A percentile compares a stretch with the other conserved stretches of the same genome.
Evolutionary conservation across 2,113 vertebrate species (phyloP).

Genomic region (Tretioscincus oriximinensis): DNA sequence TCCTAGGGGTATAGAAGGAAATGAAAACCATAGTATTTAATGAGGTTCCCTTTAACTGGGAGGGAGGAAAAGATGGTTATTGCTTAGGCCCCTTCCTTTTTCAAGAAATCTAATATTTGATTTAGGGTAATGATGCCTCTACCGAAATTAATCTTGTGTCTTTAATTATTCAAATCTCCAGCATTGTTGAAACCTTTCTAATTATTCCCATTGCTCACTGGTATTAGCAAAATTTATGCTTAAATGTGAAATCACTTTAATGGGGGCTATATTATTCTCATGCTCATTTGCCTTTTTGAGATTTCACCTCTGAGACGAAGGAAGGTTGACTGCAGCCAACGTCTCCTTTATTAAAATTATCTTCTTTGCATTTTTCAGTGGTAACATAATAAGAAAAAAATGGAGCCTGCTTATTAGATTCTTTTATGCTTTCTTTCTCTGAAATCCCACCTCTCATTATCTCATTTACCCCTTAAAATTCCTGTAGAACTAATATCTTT

Average conservation of each 20-base stretch:
- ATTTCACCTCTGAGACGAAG: slow-evolving; percentile 67
- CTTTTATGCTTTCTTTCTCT: slow-evolving; percentile 46
- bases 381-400: slow-evolving; percentile 47
- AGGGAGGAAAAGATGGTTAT: slow-evolving; percentile 33
- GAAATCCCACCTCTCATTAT: slow-evolving; percentile 66
- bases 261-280: slow-evolving; percentile 58
- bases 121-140: slow-evolving; percentile 73
- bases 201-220: slow-evolving; percentile 71
- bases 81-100: slow-evolving; percentile 42
- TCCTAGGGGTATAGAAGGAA: slow-evolving; percentile 57
- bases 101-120: slow-evolving; percentile 70
- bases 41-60: slow-evolving; percentile 51
- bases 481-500: slow-evolving; percentile 70
- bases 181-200: slow-evolving; percentile 68
- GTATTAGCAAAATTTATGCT: slow-evolving; percentile 73
- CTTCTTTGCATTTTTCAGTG: slow-evolving; percentile 59
- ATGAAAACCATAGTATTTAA: slow-evolving; percentile 58
- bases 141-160: slow-evolving; percentile 70
- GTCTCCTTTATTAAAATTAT: slow-evolving; percentile 65
- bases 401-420: slow-evolving; percentile 52
- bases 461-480: slow-evolving; percentile 68
- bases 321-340: slow-evolving; percentile 58
- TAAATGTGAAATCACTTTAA: slow-evolving; percentile 74
- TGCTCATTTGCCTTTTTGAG: slow-evolving; percentile 63
- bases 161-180: slow-evolving; percentile 77